Percentiles rank a stretch among this genome's conserved stretches.
phyloP scores from a whole-genome alignment of 2,888 invertebrate species.

The Plagodis dolabraria region DNA sequence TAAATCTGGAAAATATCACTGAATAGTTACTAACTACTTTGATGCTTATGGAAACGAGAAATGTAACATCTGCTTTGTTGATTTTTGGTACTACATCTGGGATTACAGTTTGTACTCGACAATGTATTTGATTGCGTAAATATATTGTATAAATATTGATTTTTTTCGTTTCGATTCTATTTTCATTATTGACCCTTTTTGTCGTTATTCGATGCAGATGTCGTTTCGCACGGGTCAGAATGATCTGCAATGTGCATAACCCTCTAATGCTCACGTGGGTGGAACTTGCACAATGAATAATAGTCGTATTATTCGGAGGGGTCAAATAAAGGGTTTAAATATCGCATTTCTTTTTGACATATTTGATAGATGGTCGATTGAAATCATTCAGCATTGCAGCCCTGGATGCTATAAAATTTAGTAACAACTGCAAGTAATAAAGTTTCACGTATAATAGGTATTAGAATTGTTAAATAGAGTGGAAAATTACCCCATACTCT shows the following conservation, averaged over 20 bases:
- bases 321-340: conserved; percentile 56
- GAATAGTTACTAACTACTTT: not conserved
- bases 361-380: conserved; percentile 50
- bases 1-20: conserved; percentile 25
- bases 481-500: conserved; percentile 16
- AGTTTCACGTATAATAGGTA: conserved; percentile 20
- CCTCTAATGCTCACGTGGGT: conserved; percentile 48
- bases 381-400: no score
- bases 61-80: conserved; percentile 4
- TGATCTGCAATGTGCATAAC: conserved; percentile 54
- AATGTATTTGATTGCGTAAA: conserved; percentile 15
- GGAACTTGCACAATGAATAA: conserved; percentile 48
- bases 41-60: not conserved
- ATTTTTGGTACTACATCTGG: not conserved
- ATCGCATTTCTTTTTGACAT: conserved; percentile 50
- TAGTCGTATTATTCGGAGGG: conserved; percentile 49
- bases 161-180: conserved; percentile 24
- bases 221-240: conserved; percentile 33
- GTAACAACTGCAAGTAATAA: conserved; percentile 39
- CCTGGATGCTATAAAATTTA: conserved; percentile 40
- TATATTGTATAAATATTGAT: conserved; percentile 5
- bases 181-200: conserved; percentile 33
- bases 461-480: conserved; percentile 38
- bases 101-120: conserved; percentile 9
- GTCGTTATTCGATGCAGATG: conserved; percentile 32